These are phyloP conservation scores for Nixonia krombeini DNA, from an alignment of 1,140 invertebrate species.

Conservation along the genomic window DNA sequence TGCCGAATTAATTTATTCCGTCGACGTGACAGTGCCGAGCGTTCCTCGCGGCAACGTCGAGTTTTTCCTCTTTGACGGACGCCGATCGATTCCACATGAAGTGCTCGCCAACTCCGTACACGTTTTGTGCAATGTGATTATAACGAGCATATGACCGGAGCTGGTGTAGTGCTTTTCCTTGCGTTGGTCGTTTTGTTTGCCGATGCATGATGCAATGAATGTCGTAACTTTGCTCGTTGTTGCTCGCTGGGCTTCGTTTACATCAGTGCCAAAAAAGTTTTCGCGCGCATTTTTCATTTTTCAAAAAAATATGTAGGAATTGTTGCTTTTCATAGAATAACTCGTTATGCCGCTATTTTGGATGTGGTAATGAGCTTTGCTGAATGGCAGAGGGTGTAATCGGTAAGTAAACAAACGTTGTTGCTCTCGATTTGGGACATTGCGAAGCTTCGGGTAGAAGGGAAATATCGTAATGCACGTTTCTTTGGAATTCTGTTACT, in stretches of 20 bases:
- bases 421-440: too few relatives aligned
- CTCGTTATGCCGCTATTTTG: too few relatives aligned
- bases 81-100: slow-evolving; percentile 46
- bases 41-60: slow-evolving; percentile 20
- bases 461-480: too few relatives aligned
- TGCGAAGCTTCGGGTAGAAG: too few relatives aligned
- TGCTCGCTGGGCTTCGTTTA: background rate
- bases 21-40: slow-evolving; percentile 12
- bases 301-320: too few relatives aligned
- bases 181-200: background rate
- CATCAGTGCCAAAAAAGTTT: background rate
- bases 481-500: too few relatives aligned
- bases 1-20: background rate
- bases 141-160: slow-evolving; percentile 1
- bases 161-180: background rate
- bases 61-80: slow-evolving; percentile 36
- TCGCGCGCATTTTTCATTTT: background rate
- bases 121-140: slow-evolving; percentile 32
- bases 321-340: too few relatives aligned
- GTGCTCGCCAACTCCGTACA: slow-evolving; percentile 23
- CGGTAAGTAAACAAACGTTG: too few relatives aligned
- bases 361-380: too few relatives aligned
- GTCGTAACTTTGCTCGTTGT: slow-evolving; percentile 2
- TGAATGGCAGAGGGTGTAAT: too few relatives aligned
- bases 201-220: background rate